phyloP scores from a whole-genome alignment of 2,797 vertebrate species.

The Florisuga fusca region DNA sequence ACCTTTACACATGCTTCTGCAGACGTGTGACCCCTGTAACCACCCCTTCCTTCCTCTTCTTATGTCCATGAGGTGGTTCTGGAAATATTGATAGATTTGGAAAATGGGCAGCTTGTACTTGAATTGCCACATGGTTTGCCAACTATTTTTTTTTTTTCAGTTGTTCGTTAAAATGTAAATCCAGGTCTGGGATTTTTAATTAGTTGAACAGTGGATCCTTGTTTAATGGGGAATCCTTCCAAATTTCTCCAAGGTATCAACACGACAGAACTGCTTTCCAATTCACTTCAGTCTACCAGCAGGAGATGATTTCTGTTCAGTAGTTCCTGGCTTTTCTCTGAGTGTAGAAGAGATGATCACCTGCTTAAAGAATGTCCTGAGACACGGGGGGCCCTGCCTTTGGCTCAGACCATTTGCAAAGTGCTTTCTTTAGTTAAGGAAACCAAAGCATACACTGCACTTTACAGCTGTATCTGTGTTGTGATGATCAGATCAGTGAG shows the following conservation, averaged over 20 bases:
- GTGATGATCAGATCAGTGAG: slow-evolving; percentile 34
- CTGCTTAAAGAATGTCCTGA: background rate
- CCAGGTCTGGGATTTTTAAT: background rate
- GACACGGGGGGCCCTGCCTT: background rate
- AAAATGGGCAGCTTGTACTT: slow-evolving; percentile 4
- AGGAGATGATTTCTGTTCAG: background rate
- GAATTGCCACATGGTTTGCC: slow-evolving; percentile 42
- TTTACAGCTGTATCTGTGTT: slow-evolving; percentile 45
- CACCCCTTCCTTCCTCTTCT: slow-evolving; percentile 7
- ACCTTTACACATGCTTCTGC: slow-evolving; percentile 81
- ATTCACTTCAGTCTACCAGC: background rate
- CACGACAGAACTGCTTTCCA: background rate
- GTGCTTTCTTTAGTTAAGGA: slow-evolving; percentile 44
- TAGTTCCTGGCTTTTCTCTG: slow-evolving; percentile 17
- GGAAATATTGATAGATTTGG: background rate
- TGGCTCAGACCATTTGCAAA: background rate
- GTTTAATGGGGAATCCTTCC: background rate
- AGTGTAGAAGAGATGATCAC: background rate
- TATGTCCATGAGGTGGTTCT: slow-evolving; percentile 45
- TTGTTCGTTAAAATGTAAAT: background rate
- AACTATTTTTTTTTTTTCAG: background rate
- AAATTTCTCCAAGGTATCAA: background rate
- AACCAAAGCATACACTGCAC: slow-evolving; percentile 9
- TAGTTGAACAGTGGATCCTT: background rate
- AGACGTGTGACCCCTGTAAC: slow-evolving; percentile 71